A percentile compares a stretch with the other conserved stretches of the same genome.
phyloP scores from a whole-genome alignment of 2,888 invertebrate species.

The Thereva unica region DNA sequence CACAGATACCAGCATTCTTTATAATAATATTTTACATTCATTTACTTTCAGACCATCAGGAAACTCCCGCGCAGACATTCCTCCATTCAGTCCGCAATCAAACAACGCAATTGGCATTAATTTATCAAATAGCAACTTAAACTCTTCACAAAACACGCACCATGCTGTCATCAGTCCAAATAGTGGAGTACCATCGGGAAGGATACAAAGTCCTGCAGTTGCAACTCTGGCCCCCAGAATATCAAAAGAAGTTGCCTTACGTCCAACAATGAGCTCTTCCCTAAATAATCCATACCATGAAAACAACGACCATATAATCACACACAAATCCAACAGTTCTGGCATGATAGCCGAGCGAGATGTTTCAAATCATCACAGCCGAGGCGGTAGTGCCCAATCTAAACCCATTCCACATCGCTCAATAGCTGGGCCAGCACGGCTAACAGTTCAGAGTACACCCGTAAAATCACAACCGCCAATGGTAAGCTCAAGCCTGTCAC shows the following conservation, averaged over 20 bases:
- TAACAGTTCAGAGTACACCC: constrained; percentile 66
- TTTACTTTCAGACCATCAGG: constrained; percentile 59
- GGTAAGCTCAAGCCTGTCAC: constrained; percentile 59
- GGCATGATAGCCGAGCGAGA: constrained; percentile 44
- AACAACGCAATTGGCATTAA: constrained; percentile 23
- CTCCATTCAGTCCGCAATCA: constrained; percentile 50
- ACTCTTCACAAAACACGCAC: constrained; percentile 43
- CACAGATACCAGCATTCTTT: too few species aligned
- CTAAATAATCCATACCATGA: constrained; percentile 30
- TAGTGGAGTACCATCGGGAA: constrained; percentile 45
- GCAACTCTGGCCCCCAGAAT: constrained; percentile 55
- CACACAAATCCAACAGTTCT: constrained; percentile 25
- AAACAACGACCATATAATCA: constrained; percentile 9
- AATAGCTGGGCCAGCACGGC: constrained; percentile 62
- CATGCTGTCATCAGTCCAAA: constrained; percentile 40
- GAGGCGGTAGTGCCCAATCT: constrained; percentile 36
- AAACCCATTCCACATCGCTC: constrained; percentile 54
- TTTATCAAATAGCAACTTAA: constrained; percentile 42
- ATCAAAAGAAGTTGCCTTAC: constrained; percentile 56
- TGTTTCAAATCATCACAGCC: constrained; percentile 31
- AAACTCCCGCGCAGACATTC: constrained; percentile 58
- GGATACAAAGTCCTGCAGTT: constrained; percentile 54
- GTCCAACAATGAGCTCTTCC: constrained; percentile 42
- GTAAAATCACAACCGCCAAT: constrained; percentile 66
- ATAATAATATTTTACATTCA: neutral